These are phyloP conservation scores for Halichondria panicea DNA, from an alignment of 37 sponge, comb jelly and placozoan genomes.

Conservation along the genomic window DNA sequence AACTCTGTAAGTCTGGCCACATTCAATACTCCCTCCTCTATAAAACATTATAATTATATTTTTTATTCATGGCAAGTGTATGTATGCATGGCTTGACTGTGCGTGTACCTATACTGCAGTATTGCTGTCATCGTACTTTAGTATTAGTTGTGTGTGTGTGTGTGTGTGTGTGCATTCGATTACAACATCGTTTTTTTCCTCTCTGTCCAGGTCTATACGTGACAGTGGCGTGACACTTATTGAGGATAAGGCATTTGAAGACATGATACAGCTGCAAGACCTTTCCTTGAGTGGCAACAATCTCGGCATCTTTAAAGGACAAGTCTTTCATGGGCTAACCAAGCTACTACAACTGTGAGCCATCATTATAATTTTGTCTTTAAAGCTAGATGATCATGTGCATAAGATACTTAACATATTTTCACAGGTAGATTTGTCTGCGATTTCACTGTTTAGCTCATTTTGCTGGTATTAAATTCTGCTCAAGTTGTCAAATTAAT, in stretches of 20 bases:
- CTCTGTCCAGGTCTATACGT: not conserved
- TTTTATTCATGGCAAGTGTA: not conserved
- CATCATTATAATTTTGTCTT: not conserved
- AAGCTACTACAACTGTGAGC: not conserved
- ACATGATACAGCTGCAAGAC: not conserved
- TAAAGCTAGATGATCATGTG: not conserved
- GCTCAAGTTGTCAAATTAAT: too few relatives aligned
- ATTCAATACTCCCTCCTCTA: not conserved
- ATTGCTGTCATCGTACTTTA: not conserved
- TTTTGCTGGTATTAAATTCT: not conserved
- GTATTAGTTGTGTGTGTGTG: not conserved
- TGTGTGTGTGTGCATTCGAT: not conserved
- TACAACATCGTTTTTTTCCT: too few relatives aligned
- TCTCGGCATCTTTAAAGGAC: not conserved
- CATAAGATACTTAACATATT: too few relatives aligned
- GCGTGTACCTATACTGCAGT: not conserved
- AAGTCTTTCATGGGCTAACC: not conserved
- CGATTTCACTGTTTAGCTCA: not conserved
- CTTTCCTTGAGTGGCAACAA: slow-evolving; percentile 11
- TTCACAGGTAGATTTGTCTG: not conserved
- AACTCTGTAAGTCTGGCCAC: slow-evolving; percentile 6
- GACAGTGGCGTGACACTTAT: not conserved
- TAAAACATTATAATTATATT: not conserved
- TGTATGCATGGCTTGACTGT: not conserved
- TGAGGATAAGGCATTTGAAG: not conserved